A percentile compares a stretch with the other conserved stretches of the same genome.
These are phyloP conservation scores for Heteromyza rotundicornis DNA, from an alignment of 2,888 invertebrate genomes.

Conservation along the genomic window DNA sequence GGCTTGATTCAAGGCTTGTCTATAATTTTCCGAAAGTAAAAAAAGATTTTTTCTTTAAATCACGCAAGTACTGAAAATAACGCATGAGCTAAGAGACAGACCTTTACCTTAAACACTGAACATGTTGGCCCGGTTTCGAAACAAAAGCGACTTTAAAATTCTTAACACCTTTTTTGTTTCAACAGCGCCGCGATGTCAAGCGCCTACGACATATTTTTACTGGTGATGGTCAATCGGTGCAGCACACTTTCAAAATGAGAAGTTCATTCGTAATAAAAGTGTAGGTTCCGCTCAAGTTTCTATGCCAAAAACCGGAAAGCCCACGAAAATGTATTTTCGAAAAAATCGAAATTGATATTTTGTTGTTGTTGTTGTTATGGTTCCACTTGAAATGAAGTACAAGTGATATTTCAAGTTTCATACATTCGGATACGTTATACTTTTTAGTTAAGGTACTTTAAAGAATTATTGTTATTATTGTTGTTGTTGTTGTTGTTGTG, in stretches of 20 bases:
- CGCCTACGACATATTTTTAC: neutral
- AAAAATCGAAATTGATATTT: slow-evolving; percentile 8
- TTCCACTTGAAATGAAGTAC: neutral
- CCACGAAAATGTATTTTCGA: slow-evolving; percentile 11
- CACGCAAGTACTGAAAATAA: neutral
- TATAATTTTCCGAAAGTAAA: neutral
- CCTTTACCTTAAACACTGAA: slow-evolving; percentile 1
- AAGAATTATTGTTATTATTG: neutral
- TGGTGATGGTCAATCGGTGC: too few species aligned
- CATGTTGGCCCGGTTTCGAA: neutral
- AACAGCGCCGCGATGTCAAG: neutral
- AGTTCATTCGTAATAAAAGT: neutral
- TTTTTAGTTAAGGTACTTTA: neutral
- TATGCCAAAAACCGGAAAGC: slow-evolving; percentile 11
- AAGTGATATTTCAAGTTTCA: neutral
- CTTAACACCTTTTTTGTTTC: neutral
- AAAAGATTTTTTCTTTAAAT: too few species aligned
- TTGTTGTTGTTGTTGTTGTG: neutral
- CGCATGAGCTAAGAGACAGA: neutral
- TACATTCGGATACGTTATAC: neutral
- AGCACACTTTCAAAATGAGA: too few species aligned
- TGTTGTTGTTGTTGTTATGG: neutral
- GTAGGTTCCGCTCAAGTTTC: neutral
- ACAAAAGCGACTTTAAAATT: neutral
- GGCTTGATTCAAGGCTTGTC: neutral